Evolutionary conservation across 2,888 invertebrate genomes (phyloP), one percentile per base, ranked within the genome.

Genomic region (Leptopilina myrica): DNA sequence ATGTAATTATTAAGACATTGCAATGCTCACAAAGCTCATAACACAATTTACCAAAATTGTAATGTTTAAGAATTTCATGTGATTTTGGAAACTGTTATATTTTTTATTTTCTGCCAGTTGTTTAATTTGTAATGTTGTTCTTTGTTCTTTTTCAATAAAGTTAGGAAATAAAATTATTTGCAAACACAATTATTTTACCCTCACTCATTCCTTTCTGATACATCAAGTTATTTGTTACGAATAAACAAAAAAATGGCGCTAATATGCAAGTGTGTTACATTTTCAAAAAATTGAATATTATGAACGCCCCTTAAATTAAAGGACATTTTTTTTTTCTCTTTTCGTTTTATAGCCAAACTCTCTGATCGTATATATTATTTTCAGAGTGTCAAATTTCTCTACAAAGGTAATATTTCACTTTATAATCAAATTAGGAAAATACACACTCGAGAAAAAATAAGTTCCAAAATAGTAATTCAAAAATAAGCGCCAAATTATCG

Each of bases 101-200:
- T 91, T 91, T 91, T 91, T 90, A 91, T 91, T 91, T 91, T 88
- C 89, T 89, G 89, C 90, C 90, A 89, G 91, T 91, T 90, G 88
- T 91, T 91, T 91, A 86, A 90, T 90, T 90, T 91, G 89, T 91
- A 91, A 90, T 83, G 88, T 91, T 91, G 90, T 91, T 91, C 91
- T 90, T 90, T 90, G 90, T 91, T 91, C 90, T 89, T 91, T 91
- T 91, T 90, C 90, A 91, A 91, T 91, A 91, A 91, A 91, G 89
- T 90, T 88, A 89, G 88, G 86, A 85, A 90, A 88, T 82, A 80
- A 83, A 84, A 76, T 33, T 66, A 8, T 62, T 67, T 15, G 53
- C 46, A 40, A 11, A 59, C 5, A 59, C 5, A 56, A 49, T 49
- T 66, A 26, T 79, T 77, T 80, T 76, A 67, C 66, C 62, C 12